A percentile compares a stretch with the other conserved stretches of the same genome.
Conservation (phyloP, 2,888 invertebrate species). For the Chromoteleia sp. region DNA sequence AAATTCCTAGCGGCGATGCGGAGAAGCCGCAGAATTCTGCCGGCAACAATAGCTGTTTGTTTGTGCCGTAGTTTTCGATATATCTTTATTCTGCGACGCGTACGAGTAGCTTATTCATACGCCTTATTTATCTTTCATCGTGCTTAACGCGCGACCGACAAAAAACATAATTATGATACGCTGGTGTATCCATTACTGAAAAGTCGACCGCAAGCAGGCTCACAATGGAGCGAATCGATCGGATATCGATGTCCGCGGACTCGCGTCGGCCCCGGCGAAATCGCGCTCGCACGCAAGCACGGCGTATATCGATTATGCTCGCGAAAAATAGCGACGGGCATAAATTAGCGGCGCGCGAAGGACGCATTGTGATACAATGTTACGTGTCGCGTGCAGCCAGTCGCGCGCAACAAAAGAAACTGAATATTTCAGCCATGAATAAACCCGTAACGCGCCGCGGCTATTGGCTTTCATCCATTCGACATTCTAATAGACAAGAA, state of each 20-base stretch:
- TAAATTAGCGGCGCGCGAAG: conserved; percentile 40
- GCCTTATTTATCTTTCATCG: conserved; percentile 64
- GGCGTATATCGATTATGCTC: conserved; percentile 46
- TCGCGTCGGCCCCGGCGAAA: conserved; percentile 47
- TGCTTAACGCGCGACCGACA: conserved; percentile 48
- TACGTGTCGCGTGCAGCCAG: conserved; percentile 46
- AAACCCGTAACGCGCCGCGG: conserved; percentile 68
- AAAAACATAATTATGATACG: conserved; percentile 65
- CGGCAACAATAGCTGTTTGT: conserved; percentile 5
- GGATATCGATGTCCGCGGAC: conserved; percentile 60
- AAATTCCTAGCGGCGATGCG: conserved; percentile 2
- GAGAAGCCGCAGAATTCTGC: conserved; percentile 8
- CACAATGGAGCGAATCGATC: conserved; percentile 52
- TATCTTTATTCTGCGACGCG: conserved; percentile 26
- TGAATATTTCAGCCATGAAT: conserved; percentile 68
- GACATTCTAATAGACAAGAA: conserved; percentile 75
- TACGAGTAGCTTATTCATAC: conserved; percentile 43
- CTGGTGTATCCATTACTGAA: conserved; percentile 66
- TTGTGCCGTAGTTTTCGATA: conserved; percentile 11
- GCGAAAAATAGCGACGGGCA: conserved; percentile 22
- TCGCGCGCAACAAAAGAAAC: conserved; percentile 56
- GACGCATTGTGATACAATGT: conserved; percentile 48
- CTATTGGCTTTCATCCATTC: conserved; percentile 70
- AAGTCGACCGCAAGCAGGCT: conserved; percentile 52
- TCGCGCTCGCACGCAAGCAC: conserved; percentile 46